Percentiles rank a stretch among this genome's conserved stretches.
phyloP scores from a whole-genome alignment of 1,140 invertebrate genomes.

The Aphaenogaster floridana region DNA sequence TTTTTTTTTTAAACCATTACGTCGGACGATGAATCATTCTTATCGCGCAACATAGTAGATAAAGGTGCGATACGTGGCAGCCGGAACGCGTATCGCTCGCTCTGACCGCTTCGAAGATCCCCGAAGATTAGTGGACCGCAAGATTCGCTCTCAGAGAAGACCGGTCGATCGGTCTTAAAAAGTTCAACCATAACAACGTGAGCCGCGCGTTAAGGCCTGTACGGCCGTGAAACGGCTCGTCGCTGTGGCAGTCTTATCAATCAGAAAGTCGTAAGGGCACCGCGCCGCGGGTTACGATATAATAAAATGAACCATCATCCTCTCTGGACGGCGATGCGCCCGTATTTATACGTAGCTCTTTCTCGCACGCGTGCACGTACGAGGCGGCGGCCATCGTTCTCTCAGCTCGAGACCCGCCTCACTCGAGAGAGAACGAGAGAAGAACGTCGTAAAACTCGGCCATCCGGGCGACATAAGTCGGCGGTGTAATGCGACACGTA shows the following conservation, averaged over 20 bases:
- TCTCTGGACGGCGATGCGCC: constrained; percentile 20
- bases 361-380: constrained; percentile 24
- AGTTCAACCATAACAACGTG: constrained; percentile 46
- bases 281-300: constrained; percentile 77
- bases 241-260: constrained; percentile 75
- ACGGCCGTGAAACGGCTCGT: constrained; percentile 64
- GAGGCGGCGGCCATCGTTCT: constrained; percentile 28
- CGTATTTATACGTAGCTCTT: constrained; percentile 67
- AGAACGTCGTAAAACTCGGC: constrained; percentile 79
- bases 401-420: not conserved
- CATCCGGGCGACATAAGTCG: constrained; percentile 79
- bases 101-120: constrained; percentile 40
- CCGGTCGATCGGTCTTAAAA: constrained; percentile 49
- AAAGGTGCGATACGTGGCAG: constrained; percentile 29
- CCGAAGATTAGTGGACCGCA: constrained; percentile 43
- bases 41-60: constrained; percentile 24
- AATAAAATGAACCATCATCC: constrained; percentile 79
- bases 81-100: not conserved
- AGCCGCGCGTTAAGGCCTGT: constrained; percentile 29
- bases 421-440: constrained; percentile 39
- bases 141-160: constrained; percentile 34
- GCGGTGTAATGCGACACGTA: constrained; percentile 76
- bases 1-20: constrained; percentile 8
- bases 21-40: constrained; percentile 35
- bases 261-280: constrained; percentile 76